These are phyloP conservation scores for Drosophila quasianomalipes DNA, from an alignment of 2,888 invertebrate species.

Conservation along the genomic window DNA sequence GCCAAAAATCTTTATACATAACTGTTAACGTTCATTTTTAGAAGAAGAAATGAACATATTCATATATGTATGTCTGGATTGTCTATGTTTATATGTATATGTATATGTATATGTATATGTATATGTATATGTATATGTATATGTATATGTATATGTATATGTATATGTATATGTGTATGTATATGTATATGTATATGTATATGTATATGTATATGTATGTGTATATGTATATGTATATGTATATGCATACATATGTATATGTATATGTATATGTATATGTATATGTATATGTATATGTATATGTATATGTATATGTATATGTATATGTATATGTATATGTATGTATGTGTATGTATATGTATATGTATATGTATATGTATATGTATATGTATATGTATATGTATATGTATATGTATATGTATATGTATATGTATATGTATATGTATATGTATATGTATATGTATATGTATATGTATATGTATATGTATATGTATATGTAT, in stretches of 20 bases:
- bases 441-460: neutral
- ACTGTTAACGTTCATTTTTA: neutral
- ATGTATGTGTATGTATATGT: neutral
- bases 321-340: conserved; percentile 5
- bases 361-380: no score
- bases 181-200: neutral
- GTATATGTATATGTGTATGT: neutral
- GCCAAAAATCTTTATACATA: neutral
- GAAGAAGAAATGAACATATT: neutral
- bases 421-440: neutral
- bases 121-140: neutral
- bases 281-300: no score
- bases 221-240: no score
- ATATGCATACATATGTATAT: no score
- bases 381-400: no score
- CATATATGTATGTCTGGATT: neutral
- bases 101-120: no score
- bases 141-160: conserved; percentile 1
- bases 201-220: no score
- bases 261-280: no score
- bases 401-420: neutral
- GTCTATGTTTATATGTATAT: neutral
- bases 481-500: neutral
- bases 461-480: neutral
- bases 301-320: neutral